Percentiles rank a stretch among this genome's conserved stretches.
phyloP scores from a whole-genome alignment of 1,140 invertebrate genomes.

The Micrasema minimum region DNA sequence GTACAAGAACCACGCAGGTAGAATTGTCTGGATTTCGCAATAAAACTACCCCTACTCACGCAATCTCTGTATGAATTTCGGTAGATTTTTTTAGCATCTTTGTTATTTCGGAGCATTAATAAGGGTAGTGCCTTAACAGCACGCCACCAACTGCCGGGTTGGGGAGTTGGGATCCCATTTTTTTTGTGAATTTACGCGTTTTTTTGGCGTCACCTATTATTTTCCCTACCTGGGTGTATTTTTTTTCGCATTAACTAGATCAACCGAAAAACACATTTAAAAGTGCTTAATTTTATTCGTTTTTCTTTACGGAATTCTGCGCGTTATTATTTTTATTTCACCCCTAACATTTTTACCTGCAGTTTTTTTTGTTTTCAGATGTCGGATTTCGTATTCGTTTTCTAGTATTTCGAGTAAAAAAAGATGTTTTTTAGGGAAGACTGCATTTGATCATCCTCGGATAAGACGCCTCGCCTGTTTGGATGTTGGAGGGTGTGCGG shows the following conservation, averaged over 20 bases:
- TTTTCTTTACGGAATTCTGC: conserved; percentile 45
- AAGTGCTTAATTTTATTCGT: conserved; percentile 54
- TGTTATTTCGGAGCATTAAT: conserved; percentile 49
- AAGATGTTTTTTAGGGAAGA: conserved; percentile 43
- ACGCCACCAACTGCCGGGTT: conserved; percentile 52
- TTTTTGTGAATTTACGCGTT: conserved; percentile 51
- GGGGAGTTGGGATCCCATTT: conserved; percentile 40
- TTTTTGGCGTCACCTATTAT: conserved; percentile 53
- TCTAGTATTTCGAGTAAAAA: conserved; percentile 42
- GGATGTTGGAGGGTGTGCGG: not conserved
- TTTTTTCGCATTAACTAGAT: conserved; percentile 54
- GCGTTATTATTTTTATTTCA: conserved; percentile 48
- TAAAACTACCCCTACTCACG: conserved; percentile 45
- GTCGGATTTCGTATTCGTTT: conserved; percentile 44
- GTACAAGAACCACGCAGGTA: conserved; percentile 40
- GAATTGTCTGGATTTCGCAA: conserved; percentile 52
- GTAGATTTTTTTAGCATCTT: conserved; percentile 48
- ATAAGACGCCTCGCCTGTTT: conserved; percentile 39
- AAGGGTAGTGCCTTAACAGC: conserved; percentile 50
- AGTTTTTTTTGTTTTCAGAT: conserved; percentile 42
- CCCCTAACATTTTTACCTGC: conserved; percentile 51
- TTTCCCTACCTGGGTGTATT: conserved; percentile 50
- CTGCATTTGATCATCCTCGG: conserved; percentile 42
- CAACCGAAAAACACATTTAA: conserved; percentile 55
- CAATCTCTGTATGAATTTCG: conserved; percentile 48